phyloP scores from a whole-genome alignment of 92 coral and sea anemone species.

The Desmophyllum pertusum region DNA sequence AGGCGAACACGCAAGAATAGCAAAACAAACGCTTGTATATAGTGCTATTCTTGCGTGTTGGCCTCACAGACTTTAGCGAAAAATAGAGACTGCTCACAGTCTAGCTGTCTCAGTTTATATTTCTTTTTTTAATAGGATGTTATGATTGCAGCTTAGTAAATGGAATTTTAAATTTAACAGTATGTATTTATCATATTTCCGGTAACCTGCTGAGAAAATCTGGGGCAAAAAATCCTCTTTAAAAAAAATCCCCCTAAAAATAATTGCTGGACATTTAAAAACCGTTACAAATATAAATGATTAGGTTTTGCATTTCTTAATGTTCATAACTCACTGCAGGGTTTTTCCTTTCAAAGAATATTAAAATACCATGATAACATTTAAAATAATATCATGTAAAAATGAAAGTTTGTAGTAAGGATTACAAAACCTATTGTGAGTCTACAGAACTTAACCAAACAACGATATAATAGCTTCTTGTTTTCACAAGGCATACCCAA shows the following conservation, averaged over 20 bases:
- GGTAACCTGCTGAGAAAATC: neutral
- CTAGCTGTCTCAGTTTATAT: neutral
- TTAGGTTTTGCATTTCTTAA: no score
- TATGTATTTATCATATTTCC: neutral
- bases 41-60: no score
- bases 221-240: neutral
- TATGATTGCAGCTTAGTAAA: neutral
- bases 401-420: neutral
- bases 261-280: neutral
- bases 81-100: no score
- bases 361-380: neutral
- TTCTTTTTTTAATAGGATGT: neutral
- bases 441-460: conserved; percentile 8
- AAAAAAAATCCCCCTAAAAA: neutral
- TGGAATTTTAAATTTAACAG: neutral
- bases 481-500: conserved; percentile 25
- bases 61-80: no score
- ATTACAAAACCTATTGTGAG: neutral
- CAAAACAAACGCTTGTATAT: no score
- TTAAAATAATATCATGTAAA: neutral
- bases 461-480: neutral
- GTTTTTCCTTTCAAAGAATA: neutral
- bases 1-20: no score
- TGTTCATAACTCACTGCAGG: neutral
- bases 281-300: neutral